Evolutionary conservation across 2,797 vertebrate genomes (phyloP).

Genomic region (Myotis pilosus): DNA sequence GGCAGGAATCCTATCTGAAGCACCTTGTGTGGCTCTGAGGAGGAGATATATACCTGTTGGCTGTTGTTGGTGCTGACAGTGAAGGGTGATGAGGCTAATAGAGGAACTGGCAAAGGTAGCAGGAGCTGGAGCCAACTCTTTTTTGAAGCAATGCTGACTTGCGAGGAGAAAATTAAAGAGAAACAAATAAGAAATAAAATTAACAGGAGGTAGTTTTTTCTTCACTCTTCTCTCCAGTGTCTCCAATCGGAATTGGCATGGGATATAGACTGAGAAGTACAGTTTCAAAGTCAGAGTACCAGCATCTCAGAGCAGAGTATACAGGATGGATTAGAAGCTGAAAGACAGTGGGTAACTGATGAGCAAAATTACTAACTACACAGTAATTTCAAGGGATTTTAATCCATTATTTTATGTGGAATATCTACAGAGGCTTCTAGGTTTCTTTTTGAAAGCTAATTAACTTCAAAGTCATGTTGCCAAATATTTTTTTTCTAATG

Average conservation of each 20-base stretch:
- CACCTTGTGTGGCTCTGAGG: background rate
- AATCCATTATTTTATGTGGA: background rate
- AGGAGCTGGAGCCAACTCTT: fast-evolving
- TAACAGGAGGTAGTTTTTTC: background rate
- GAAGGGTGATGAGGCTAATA: background rate
- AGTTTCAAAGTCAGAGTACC: background rate
- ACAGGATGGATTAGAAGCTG: background rate
- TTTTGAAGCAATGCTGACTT: background rate
- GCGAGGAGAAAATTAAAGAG: background rate
- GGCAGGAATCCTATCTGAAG: fast-evolving
- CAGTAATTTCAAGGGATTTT: background rate
- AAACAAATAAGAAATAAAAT: background rate
- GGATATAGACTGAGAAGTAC: background rate
- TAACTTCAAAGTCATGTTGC: background rate
- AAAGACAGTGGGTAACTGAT: background rate
- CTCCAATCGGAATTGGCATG: fast-evolving
- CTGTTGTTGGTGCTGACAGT: background rate
- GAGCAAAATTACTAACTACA: background rate
- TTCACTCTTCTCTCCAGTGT: background rate
- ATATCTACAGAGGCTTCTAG: background rate
- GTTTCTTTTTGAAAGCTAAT: slow-evolving; percentile 36
- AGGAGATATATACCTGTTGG: fast-evolving
- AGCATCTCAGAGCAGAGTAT: background rate
- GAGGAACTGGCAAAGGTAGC: background rate
- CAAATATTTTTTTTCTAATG: slow-evolving; percentile 6